These are phyloP conservation scores for Butorides virescens DNA, from an alignment of 2,113 vertebrate genomes.

Conservation along the genomic window DNA sequence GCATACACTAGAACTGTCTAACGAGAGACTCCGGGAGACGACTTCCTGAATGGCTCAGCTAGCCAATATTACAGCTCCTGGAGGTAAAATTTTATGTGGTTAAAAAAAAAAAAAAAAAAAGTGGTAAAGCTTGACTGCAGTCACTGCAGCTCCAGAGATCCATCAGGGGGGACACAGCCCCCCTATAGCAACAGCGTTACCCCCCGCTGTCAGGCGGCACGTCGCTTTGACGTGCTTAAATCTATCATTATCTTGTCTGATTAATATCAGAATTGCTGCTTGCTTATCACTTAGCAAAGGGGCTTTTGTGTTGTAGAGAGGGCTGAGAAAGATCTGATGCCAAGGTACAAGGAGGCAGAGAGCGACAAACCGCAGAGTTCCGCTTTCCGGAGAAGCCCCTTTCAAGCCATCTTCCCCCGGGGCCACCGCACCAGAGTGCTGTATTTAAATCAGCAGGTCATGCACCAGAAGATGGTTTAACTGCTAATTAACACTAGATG, in stretches of 20 bases:
- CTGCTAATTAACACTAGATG: conserved; percentile 70
- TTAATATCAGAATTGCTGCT: not conserved
- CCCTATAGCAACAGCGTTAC: not conserved
- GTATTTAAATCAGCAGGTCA: conserved; percentile 68
- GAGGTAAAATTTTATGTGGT: not conserved
- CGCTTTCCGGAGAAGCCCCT: conserved; percentile 24
- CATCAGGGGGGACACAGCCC: not conserved
- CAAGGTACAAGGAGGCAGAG: not conserved
- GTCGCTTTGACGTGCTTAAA: not conserved
- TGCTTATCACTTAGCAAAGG: not conserved
- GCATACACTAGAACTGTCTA: not conserved
- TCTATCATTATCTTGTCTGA: not conserved
- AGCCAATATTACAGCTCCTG: not conserved
- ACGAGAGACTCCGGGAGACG: not conserved
- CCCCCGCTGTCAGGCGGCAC: not conserved
- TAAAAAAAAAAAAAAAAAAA: not conserved
- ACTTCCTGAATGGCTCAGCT: not conserved
- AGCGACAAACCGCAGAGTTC: not conserved
- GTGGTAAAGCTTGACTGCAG: not conserved
- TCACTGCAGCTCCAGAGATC: not conserved
- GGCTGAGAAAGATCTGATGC: not conserved
- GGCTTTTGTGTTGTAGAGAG: not conserved
- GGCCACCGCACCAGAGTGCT: conserved; percentile 40
- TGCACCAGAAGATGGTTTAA: conserved; percentile 55
- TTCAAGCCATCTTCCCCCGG: conserved; percentile 40